phyloP scores from a whole-genome alignment of 1,140 invertebrate species.

The Drosophila rhopaloa region DNA sequence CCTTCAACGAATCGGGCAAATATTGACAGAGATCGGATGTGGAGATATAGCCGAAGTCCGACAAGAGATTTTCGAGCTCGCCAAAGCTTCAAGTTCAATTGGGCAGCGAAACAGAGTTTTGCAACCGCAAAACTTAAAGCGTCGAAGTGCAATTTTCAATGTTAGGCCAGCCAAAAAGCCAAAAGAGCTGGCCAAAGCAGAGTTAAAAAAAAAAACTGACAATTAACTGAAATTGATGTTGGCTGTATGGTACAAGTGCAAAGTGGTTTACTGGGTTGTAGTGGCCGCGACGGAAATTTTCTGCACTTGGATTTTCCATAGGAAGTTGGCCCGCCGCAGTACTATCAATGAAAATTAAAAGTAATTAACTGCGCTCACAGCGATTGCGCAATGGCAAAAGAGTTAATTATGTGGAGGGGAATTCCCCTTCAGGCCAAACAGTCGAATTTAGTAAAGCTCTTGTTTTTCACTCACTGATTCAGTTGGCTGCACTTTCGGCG shows the following conservation, averaged over 20 bases:
- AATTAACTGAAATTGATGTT: conserved; percentile 40
- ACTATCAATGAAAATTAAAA: conserved; percentile 72
- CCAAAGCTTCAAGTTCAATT: conserved; percentile 62
- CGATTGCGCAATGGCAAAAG: conserved; percentile 55
- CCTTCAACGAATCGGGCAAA: conserved; percentile 5
- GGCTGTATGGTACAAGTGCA: conserved; percentile 25
- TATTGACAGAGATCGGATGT: conserved; percentile 28
- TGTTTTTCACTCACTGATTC: conserved; percentile 26
- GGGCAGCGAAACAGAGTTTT: conserved; percentile 22
- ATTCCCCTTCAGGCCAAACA: conserved; percentile 15
- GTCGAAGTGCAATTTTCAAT: conserved; percentile 57
- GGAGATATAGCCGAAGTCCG: conserved; percentile 3
- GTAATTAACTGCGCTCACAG: conserved; percentile 56
- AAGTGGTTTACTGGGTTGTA: conserved; percentile 58
- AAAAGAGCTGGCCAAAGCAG: neutral
- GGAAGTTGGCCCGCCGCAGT: conserved; percentile 44
- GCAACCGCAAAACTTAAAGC: conserved; percentile 32
- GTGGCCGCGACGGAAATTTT: conserved; percentile 39
- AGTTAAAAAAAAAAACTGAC: conserved; percentile 16
- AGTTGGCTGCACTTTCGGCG: conserved; percentile 28
- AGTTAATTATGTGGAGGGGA: conserved; percentile 43
- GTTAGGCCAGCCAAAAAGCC: conserved; percentile 37
- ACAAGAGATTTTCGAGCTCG: neutral
- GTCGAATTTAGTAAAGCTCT: conserved; percentile 31
- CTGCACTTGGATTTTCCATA: conserved; percentile 58